phyloP scores from a whole-genome alignment of 2,888 invertebrate genomes.

The Coremacera marginata region DNA sequence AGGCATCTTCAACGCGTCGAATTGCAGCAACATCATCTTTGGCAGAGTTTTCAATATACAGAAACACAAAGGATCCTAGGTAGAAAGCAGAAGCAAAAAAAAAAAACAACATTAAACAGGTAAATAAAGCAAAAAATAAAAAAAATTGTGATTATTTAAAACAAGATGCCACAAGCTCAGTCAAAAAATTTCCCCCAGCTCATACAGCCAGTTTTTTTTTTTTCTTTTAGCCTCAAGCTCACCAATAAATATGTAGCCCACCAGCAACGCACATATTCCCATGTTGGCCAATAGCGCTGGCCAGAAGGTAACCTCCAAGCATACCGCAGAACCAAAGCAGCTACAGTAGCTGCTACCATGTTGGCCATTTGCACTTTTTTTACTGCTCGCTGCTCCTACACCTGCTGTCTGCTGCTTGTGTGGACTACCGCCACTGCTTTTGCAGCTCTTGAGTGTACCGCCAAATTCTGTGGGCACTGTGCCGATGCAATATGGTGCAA shows the following conservation, averaged over 20 bases:
- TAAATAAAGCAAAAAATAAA: background rate
- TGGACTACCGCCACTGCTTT: conserved; percentile 36
- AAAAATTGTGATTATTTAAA: background rate
- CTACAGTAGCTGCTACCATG: conserved; percentile 30
- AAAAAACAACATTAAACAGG: background rate
- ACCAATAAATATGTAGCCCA: conserved; percentile 45
- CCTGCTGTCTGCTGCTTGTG: conserved; percentile 29
- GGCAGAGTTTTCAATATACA: conserved; percentile 76
- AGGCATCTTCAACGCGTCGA: background rate
- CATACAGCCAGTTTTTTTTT: background rate
- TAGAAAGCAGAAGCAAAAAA: background rate
- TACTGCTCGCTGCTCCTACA: background rate
- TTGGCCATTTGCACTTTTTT: background rate
- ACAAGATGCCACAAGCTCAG: background rate
- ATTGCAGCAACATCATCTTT: conserved; percentile 7
- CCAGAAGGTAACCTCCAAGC: conserved; percentile 41
- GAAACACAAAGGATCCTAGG: conserved; percentile 80
- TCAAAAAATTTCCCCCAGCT: too few species aligned
- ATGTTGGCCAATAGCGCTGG: conserved; percentile 45
- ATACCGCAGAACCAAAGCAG: conserved; percentile 34
- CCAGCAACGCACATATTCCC: conserved; percentile 43
- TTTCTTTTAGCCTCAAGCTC: conserved; percentile 24
- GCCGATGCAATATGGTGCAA: background rate
- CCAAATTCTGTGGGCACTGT: conserved; percentile 34
- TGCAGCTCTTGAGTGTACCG: conserved; percentile 37